Conservation (phyloP, 1,140 invertebrate genomes). For the Lepidurus apus region DNA sequence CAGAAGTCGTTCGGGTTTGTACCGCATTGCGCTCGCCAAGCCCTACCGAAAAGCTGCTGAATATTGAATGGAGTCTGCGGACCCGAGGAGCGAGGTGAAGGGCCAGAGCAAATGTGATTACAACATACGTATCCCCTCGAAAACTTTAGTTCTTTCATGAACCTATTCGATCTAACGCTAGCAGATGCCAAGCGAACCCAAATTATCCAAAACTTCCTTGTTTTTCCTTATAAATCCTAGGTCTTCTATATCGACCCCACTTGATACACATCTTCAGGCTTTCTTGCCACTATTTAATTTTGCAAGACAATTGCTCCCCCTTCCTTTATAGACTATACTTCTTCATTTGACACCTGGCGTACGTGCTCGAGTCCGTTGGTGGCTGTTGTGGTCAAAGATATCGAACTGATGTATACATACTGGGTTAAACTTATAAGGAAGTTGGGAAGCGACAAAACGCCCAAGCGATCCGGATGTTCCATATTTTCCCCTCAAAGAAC, state of each 20-base stretch:
- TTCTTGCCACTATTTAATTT: background rate
- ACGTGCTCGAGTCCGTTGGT: background rate
- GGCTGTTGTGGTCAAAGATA: background rate
- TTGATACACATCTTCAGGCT: too few relatives aligned
- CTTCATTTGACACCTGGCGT: conserved; percentile 21
- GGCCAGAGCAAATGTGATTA: background rate
- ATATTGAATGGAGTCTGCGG: background rate
- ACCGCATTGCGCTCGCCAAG: background rate
- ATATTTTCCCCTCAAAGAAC: too few relatives aligned
- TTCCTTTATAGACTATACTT: background rate
- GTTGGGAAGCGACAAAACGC: too few relatives aligned
- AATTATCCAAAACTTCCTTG: too few relatives aligned
- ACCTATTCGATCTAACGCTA: background rate
- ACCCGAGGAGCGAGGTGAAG: background rate
- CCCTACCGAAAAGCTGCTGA: background rate
- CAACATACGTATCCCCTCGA: background rate
- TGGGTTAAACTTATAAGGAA: too few relatives aligned
- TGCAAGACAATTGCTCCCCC: background rate
- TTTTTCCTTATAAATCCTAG: too few relatives aligned
- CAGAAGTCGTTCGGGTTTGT: background rate
- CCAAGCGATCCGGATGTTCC: too few relatives aligned
- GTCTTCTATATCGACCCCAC: too few relatives aligned
- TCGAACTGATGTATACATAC: background rate
- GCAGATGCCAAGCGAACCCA: background rate
- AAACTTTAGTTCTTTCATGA: background rate